phyloP scores from a whole-genome alignment of 1,140 invertebrate genomes.

The Artemia franciscana region DNA sequence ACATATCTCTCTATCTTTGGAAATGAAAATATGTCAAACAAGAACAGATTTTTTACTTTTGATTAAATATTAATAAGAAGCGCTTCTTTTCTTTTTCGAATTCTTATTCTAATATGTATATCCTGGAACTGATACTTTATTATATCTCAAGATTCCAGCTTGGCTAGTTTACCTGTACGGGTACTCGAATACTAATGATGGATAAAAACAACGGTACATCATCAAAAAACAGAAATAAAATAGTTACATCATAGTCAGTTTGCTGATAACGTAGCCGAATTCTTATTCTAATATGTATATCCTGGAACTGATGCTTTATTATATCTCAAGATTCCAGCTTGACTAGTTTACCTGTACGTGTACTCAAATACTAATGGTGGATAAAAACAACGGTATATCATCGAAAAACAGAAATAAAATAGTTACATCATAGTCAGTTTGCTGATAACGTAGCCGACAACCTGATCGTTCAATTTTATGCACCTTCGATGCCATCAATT shows the following conservation, averaged over 20 bases:
- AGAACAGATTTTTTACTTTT: no score
- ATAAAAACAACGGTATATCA: conserved; percentile 7
- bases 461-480: conserved; percentile 13
- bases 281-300: no score
- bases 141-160: no score
- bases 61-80: no score
- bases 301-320: no score
- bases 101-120: no score
- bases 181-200: not conserved
- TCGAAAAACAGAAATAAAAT: not conserved
- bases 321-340: no score
- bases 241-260: conserved; percentile 13
- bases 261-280: conserved; percentile 15
- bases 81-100: no score
- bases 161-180: not conserved
- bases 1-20: no score
- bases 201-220: conserved; percentile 6
- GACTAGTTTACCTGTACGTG: not conserved
- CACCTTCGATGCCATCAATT: not conserved
- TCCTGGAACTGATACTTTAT: no score
- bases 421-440: conserved; percentile 14
- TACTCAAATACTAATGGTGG: not conserved
- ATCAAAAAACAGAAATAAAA: not conserved
- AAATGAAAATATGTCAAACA: no score
- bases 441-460: conserved; percentile 15